Conservation (phyloP, 2,113 vertebrate species). For the Anser brachyrhynchus region DNA sequence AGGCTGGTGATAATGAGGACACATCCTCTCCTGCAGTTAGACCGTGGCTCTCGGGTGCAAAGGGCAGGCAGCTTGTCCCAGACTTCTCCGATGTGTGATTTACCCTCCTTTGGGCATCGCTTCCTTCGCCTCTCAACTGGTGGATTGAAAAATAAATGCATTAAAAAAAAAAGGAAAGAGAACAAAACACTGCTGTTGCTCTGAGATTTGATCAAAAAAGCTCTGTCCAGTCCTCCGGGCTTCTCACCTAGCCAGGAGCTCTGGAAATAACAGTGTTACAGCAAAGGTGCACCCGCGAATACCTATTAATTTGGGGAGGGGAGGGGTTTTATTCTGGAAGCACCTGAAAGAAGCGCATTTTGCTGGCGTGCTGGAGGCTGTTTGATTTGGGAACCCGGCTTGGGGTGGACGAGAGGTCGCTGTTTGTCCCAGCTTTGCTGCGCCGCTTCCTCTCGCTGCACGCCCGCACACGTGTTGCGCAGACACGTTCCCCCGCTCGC, state of each 20-base stretch:
- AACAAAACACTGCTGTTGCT: slow-evolving; percentile 25
- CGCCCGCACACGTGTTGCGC: slow-evolving; percentile 11
- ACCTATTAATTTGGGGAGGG: background rate
- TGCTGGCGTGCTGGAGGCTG: background rate
- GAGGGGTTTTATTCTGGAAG: background rate
- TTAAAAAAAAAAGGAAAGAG: slow-evolving; percentile 4
- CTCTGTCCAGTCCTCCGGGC: background rate
- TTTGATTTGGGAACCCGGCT: background rate
- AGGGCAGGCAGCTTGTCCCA: background rate
- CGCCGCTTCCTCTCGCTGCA: background rate
- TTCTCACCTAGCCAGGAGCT: background rate
- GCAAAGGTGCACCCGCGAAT: background rate
- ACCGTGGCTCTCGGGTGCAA: background rate
- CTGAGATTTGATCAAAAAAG: background rate
- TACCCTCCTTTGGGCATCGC: background rate
- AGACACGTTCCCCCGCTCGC: background rate
- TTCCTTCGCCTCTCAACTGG: background rate
- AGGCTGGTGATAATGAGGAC: background rate
- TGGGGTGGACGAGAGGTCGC: accelerated
- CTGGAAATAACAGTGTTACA: background rate
- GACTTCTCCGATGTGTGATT: background rate
- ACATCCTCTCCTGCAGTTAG: background rate
- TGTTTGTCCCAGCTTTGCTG: background rate
- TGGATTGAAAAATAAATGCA: slow-evolving; percentile 30
- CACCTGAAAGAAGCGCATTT: background rate